Conservation (phyloP, 1,140 invertebrate species). For the Xylocopa sonorina region DNA sequence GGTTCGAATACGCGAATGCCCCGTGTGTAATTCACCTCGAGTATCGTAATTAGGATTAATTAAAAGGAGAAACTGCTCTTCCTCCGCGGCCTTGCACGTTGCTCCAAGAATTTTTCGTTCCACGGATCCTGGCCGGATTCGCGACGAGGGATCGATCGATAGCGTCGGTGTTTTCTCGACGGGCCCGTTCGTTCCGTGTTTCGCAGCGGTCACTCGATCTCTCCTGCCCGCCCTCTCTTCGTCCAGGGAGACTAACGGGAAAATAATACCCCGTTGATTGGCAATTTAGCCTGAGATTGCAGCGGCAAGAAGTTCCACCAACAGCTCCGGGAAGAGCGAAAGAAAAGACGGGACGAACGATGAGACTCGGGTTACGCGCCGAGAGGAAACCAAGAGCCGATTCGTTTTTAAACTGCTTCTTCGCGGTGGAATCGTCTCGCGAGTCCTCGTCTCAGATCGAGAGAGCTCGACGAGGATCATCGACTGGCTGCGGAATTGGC, state of each 20-base stretch:
- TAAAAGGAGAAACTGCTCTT: background rate
- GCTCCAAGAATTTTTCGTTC: no score
- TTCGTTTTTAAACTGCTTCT: no score
- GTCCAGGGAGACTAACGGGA: constrained; percentile 71
- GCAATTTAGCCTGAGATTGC: constrained; percentile 77
- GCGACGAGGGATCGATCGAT: constrained; percentile 52
- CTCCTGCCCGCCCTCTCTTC: background rate
- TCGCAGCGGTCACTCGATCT: background rate
- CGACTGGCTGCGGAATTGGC: constrained; percentile 27
- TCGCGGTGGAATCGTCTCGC: no score
- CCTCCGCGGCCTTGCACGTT: no score
- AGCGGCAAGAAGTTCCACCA: constrained; percentile 67
- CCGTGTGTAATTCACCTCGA: background rate
- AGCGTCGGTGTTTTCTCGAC: constrained; percentile 23
- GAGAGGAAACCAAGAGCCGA: no score
- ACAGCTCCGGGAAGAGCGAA: constrained; percentile 47
- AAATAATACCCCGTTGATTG: constrained; percentile 79
- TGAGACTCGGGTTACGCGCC: no score
- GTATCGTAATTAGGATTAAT: constrained; percentile 34
- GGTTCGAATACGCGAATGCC: no score
- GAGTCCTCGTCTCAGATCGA: constrained; percentile 10
- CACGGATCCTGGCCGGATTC: no score
- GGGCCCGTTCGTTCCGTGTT: background rate
- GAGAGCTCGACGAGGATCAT: background rate
- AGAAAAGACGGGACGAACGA: constrained; percentile 54